Evolutionary conservation across 2,113 vertebrate genomes (phyloP).

Genomic region (Antigone vipio): DNA sequence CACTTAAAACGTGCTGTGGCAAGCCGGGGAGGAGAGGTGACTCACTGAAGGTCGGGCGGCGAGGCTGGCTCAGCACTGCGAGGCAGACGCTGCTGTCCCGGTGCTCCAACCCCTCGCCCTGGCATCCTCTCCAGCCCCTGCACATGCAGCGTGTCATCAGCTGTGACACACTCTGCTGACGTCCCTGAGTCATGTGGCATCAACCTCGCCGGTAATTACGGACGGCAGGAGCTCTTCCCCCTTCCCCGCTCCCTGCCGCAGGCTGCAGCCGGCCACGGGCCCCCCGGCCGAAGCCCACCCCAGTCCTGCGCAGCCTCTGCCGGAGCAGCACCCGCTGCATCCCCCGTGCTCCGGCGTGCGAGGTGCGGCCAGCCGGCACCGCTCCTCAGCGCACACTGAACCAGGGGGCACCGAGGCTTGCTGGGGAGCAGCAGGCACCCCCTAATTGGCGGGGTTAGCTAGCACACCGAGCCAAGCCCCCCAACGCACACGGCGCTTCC

Average conservation of each 20-base stretch:
- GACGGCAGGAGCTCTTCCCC: background rate
- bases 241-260: background rate
- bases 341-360: background rate
- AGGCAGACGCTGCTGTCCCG: background rate
- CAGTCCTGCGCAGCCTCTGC: background rate
- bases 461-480: background rate
- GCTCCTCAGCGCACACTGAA: background rate
- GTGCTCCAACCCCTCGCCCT: background rate
- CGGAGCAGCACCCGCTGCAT: background rate
- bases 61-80: background rate
- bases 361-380: background rate
- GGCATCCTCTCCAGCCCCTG: conserved; percentile 14
- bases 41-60: background rate
- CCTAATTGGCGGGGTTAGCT: accelerated
- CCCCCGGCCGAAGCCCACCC: background rate
- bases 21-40: background rate
- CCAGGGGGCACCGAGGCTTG: background rate
- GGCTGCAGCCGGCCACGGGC: background rate
- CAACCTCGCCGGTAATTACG: background rate
- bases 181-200: conserved; percentile 33
- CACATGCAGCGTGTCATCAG: conserved; percentile 41
- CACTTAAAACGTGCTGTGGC: accelerated
- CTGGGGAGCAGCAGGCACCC: background rate
- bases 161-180: conserved; percentile 56
- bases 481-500: accelerated